These are phyloP conservation scores for Slavum lentiscoides DNA, from an alignment of 2,888 invertebrate genomes.

Conservation along the genomic window DNA sequence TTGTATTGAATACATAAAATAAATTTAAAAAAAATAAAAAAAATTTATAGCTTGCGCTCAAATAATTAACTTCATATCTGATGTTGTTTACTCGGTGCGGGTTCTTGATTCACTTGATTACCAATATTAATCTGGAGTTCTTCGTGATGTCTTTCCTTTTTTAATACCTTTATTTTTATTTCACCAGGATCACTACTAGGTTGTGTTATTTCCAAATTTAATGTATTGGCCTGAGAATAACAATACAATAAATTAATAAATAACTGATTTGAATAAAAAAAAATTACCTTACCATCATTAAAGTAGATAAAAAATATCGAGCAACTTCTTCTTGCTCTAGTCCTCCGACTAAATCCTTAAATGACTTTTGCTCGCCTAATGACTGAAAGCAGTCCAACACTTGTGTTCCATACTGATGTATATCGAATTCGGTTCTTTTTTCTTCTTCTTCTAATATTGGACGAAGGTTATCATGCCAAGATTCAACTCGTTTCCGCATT, in stretches of 20 bases:
- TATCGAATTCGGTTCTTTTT: constrained; percentile 65
- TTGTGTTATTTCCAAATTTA: constrained; percentile 25
- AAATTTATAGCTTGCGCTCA: no score
- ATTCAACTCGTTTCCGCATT: constrained; percentile 60
- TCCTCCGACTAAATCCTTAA: constrained; percentile 62
- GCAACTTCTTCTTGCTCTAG: constrained; percentile 66
- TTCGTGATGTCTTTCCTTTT: constrained; percentile 42
- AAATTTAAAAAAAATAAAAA: no score
- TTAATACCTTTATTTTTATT: constrained; percentile 22
- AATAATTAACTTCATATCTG: no score
- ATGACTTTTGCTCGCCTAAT: constrained; percentile 59
- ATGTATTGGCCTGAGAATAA: constrained; percentile 40
- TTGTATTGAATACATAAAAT: no score
- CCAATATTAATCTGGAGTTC: constrained; percentile 50
- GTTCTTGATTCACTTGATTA: constrained; percentile 32
- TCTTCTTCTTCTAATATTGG: constrained; percentile 65
- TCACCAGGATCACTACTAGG: background rate
- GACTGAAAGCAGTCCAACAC: constrained; percentile 62
- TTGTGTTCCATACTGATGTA: constrained; percentile 65
- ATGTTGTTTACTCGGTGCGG: no score
- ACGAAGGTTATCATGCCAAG: constrained; percentile 67
- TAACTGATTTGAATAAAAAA: background rate
- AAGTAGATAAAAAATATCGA: constrained; percentile 69
- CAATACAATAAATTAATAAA: background rate
- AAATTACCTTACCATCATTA: constrained; percentile 66